A percentile compares a stretch with the other conserved stretches of the same genome.
These are phyloP conservation scores for Pavo muticus DNA, from an alignment of 2,113 vertebrate species.

Conservation along the genomic window DNA sequence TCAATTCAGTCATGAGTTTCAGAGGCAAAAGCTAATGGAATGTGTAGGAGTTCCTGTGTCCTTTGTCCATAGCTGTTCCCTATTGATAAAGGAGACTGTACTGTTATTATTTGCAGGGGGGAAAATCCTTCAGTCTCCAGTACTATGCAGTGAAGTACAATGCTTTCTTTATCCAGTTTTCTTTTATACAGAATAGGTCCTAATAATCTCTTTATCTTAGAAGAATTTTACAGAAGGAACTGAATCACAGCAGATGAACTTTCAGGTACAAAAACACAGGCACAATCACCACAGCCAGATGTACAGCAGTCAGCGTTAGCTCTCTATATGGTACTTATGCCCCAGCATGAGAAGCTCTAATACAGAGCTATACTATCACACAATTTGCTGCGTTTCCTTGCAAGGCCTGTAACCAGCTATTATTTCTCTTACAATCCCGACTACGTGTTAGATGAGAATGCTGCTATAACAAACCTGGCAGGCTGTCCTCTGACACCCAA, in stretches of 20 bases:
- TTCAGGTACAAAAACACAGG: neutral
- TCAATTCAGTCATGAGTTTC: neutral
- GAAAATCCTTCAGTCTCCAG: neutral
- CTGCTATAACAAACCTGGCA: neutral
- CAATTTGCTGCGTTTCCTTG: too few species aligned
- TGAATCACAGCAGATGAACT: neutral
- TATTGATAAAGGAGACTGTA: neutral
- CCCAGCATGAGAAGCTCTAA: neutral
- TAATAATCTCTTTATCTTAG: neutral
- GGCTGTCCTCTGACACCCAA: neutral
- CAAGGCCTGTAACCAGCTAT: too few species aligned
- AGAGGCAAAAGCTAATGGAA: neutral
- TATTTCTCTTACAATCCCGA: too few species aligned
- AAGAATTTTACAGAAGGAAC: neutral
- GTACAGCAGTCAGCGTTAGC: neutral
- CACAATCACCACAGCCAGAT: neutral
- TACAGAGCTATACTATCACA: too few species aligned
- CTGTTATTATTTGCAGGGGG: neutral
- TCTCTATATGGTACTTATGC: neutral
- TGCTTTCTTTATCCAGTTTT: neutral
- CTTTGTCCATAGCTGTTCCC: neutral
- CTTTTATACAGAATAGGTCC: neutral
- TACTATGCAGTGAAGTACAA: neutral
- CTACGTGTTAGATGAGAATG: accelerated
- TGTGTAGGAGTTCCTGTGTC: neutral